Evolutionary conservation across 2,888 invertebrate species (phyloP).

Genomic region (Odontothrips loti): DNA sequence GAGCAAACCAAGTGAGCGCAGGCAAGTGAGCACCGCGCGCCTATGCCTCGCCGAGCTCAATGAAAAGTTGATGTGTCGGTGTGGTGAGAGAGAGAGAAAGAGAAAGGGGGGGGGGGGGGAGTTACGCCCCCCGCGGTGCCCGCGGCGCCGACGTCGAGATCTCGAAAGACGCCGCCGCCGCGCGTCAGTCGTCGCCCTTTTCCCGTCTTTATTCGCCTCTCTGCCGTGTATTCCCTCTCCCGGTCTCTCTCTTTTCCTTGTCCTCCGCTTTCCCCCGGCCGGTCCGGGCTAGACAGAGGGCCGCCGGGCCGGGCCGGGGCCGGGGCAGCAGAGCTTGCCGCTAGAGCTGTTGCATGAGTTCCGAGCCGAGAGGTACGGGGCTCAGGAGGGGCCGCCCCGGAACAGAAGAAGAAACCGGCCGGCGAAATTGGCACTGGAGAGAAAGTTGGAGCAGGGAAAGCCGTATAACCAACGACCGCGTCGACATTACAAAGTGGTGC

Average conservation of each 20-base stretch:
- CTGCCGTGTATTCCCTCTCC: neutral
- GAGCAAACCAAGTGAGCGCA: neutral
- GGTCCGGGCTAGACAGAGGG: neutral
- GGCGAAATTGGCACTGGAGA: neutral
- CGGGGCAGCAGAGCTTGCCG: too few species aligned
- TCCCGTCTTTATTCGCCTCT: neutral
- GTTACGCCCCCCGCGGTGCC: neutral
- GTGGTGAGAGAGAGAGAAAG: neutral
- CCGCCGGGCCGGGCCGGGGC: neutral
- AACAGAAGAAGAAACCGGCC: neutral
- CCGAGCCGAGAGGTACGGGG: neutral
- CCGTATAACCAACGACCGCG: neutral
- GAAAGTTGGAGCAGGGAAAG: neutral
- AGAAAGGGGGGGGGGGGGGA: neutral
- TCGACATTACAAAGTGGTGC: neutral
- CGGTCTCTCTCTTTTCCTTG: neutral
- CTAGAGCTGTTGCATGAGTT: neutral
- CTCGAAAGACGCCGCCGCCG: neutral
- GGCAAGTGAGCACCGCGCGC: neutral
- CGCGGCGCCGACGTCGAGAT: neutral
- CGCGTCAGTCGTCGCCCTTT: neutral
- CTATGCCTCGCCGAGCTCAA: neutral
- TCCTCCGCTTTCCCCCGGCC: neutral
- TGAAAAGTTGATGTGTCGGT: neutral
- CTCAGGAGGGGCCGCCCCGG: neutral